Evolutionary conservation across 1,140 invertebrate genomes (phyloP), one percentile per base, ranked within the genome.

Genomic region (Drosophila guanche): DNA sequence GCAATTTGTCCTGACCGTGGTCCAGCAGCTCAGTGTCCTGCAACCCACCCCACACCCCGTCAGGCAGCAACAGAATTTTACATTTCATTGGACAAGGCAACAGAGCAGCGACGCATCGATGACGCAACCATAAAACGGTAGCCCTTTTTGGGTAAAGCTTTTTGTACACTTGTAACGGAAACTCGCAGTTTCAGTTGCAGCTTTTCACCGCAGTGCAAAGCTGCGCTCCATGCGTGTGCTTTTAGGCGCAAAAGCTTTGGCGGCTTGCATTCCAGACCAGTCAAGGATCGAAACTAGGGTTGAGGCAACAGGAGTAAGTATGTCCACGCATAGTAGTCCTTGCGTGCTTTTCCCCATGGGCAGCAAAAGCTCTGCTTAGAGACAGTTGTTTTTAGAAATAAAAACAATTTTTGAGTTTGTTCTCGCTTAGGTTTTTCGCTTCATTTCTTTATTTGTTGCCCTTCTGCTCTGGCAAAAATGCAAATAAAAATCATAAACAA

Each of bases 381-480:
- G 33, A 37, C 10, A 37, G 10, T 37, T 37, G n/a, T n/a, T n/a
- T n/a, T n/a, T n/a, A n/a, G n/a, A 29, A 29, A 29, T 22, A 22
- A 25, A 5, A 48, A 65, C 12, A 42, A 42, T 46, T 41, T 22
- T n/a, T 2, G 4, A 40, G 42, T 54, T 54, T 65, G 22, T 51
- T 55, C 50, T 25, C 46, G 46, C 73, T 73, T 62, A 69, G 65
- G 20, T 72, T 72, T 62, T 72, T 72, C 55, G 52, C 46, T 69
- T 70, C 65, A 60, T 63, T 73, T 73, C 59, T 73, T 73, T 73
- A 73, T 63, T 51, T 37, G 69, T 51, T 37, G 69, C 59, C 33
- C 23, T 41, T 69, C 47, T 62, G 58, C 50, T 62, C 41, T 73
- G 47, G 25, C 52, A 42, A 54, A 72, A 58, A 62, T 33, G 14